phyloP scores from a whole-genome alignment of 2,888 invertebrate species.

The Gymnocheta viridis region DNA sequence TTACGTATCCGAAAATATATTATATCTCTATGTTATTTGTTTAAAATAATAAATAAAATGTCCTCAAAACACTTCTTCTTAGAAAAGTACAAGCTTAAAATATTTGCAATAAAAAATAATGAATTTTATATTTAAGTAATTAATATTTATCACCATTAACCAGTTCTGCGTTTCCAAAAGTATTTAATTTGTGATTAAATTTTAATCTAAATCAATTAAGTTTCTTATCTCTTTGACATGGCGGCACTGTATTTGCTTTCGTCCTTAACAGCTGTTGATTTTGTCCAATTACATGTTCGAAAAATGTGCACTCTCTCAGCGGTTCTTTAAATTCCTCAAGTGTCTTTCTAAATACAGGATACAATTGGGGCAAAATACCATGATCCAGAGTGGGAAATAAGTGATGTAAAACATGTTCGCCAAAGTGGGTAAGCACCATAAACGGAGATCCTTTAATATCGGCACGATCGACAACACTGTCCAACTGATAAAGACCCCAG shows the following conservation, averaged over 20 bases:
- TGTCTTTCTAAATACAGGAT: constrained; percentile 83
- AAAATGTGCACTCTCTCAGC: constrained; percentile 82
- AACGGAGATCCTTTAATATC: constrained; percentile 86
- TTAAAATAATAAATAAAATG: no score
- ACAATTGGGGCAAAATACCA: constrained; percentile 85
- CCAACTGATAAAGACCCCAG: constrained; percentile 90
- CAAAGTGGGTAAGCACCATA: constrained; percentile 87
- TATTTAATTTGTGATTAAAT: not conserved
- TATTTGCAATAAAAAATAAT: not conserved
- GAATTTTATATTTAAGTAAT: not conserved
- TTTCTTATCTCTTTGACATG: constrained; percentile 62
- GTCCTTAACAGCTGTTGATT: constrained; percentile 84
- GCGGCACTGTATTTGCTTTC: constrained; percentile 79
- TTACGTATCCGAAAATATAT: no score
- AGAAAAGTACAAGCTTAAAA: not conserved
- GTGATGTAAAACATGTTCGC: constrained; percentile 90
- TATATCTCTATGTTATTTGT: no score
- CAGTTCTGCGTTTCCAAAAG: not conserved
- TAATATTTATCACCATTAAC: constrained; percentile 12
- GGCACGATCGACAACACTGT: constrained; percentile 87
- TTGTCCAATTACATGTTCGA: constrained; percentile 86
- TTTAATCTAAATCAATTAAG: not conserved
- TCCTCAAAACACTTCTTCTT: no score
- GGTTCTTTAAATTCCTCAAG: constrained; percentile 76
- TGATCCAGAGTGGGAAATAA: constrained; percentile 91